Evolutionary conservation across 2,888 invertebrate species (phyloP), one percentile per base, ranked within the genome.

Genomic region (Mesorhabditis spiculigera): DNA sequence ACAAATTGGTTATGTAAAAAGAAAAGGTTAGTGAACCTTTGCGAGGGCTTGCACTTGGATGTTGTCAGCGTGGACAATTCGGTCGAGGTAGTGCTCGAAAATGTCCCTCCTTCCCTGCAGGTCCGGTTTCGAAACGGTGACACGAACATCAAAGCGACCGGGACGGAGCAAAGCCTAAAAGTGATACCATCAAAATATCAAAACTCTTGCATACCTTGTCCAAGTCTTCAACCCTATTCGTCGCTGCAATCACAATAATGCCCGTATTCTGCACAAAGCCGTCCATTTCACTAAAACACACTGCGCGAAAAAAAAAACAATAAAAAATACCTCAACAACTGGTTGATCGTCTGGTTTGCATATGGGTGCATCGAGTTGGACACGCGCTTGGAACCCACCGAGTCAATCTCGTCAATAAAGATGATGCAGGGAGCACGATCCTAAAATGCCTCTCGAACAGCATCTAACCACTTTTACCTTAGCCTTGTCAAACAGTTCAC

Each of bases 331-430:
- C 75, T 76, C 50, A 77, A 63, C 41, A 82, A 76, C 85, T 98
- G 98, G 89, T 98, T 98, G 78, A 98, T 95, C 0, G 98, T 98
- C 90, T 98, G 98, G 88, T 99, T 98, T 10, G 98, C 98, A 86
- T 98, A 97, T 0, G 98, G 98, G 89, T 98, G 97, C 8, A 96
- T 89, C n/a, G 94, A 92, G 61, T 96, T 95, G 87, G 93, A 95
- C 4, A 95, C 95, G 72, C 98, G 89, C 87, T 95, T 96, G 5
- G 94, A 93, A 4, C 98, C 98, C 13, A 98, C 96, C 0, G 97
- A 95, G 89, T 99, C 98, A 68, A 99, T 97, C 90, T 99, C 98
- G 87, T 99, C 98, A 73, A 99, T 96, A 87, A 98, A 99, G 78
- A 99, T 92, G 0, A 99, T 96, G 87, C 97, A 97, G 0, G 98